Conservation (phyloP, 2,797 vertebrate species). For the Onychomys leucogaster region DNA sequence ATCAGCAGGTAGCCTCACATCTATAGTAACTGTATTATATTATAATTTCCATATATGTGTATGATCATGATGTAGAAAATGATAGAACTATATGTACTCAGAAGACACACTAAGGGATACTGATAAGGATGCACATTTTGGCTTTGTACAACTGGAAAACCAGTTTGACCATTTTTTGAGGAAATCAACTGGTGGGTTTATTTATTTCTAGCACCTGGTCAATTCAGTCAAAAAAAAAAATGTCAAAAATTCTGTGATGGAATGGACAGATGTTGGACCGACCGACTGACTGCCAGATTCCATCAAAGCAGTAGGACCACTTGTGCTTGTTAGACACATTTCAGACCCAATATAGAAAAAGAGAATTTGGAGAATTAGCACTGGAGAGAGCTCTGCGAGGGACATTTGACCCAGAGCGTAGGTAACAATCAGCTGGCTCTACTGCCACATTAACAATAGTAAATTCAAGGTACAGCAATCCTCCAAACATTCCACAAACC, state of each 20-base stretch:
- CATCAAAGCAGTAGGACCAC: slow-evolving; percentile 54
- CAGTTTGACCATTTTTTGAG: slow-evolving; percentile 44
- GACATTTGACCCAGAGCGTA: not conserved
- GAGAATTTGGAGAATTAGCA: slow-evolving; percentile 77
- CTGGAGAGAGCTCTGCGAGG: not conserved
- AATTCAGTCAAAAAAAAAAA: slow-evolving; percentile 74
- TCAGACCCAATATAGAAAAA: slow-evolving; percentile 77
- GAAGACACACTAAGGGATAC: not conserved
- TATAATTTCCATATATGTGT: not conserved
- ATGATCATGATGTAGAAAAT: not conserved
- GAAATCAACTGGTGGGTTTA: not conserved
- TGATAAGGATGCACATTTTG: not conserved
- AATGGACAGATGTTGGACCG: slow-evolving; percentile 69
- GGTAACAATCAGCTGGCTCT: not conserved
- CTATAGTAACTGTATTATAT: not conserved
- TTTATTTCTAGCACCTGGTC: slow-evolving; percentile 64
- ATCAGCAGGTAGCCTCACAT: not conserved
- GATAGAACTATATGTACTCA: not conserved
- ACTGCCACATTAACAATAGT: too few species aligned
- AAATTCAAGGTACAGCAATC: not conserved
- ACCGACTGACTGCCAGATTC: slow-evolving; percentile 44
- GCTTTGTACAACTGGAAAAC: not conserved
- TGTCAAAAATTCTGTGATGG: slow-evolving; percentile 66
- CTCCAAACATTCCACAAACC: not conserved
- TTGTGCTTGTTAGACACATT: slow-evolving; percentile 71